Evolutionary conservation across 2,888 invertebrate genomes (phyloP).

Genomic region (Nomada hirtipes): DNA sequence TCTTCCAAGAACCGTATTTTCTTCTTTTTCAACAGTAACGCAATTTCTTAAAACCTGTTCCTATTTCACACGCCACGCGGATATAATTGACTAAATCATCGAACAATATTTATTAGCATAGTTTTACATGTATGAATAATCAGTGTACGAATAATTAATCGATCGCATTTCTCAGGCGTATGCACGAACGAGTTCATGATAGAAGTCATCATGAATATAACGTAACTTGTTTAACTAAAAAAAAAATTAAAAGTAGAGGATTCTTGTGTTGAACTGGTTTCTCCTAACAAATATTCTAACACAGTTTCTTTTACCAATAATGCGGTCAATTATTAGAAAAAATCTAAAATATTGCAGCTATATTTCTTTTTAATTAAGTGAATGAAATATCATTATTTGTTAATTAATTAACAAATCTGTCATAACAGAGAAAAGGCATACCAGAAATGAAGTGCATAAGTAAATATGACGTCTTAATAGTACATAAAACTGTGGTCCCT

Average conservation of each 20-base stretch:
- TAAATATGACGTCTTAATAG: no score
- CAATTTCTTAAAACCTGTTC: not conserved
- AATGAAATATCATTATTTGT: no score
- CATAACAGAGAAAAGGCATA: no score
- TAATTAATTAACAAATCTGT: no score
- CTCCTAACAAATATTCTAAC: no score
- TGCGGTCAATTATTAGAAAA: no score
- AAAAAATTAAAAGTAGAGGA: not conserved
- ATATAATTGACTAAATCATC: not conserved
- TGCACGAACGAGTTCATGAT: conserved; percentile 38
- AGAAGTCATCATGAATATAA: conserved; percentile 28
- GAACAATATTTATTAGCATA: not conserved
- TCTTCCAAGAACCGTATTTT: not conserved
- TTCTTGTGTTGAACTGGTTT: not conserved
- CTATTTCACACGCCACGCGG: not conserved
- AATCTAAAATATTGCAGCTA: no score
- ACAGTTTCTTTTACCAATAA: no score
- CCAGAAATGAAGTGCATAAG: no score
- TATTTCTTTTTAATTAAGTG: no score
- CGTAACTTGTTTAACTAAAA: not conserved
- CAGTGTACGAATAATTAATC: conserved; percentile 46
- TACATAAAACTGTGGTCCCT: no score
- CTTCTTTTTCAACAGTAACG: not conserved
- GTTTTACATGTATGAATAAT: conserved; percentile 51
- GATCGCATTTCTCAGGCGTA: conserved; percentile 39